phyloP scores from a whole-genome alignment of 2,888 invertebrate species.

The Agriopis aurantiaria region DNA sequence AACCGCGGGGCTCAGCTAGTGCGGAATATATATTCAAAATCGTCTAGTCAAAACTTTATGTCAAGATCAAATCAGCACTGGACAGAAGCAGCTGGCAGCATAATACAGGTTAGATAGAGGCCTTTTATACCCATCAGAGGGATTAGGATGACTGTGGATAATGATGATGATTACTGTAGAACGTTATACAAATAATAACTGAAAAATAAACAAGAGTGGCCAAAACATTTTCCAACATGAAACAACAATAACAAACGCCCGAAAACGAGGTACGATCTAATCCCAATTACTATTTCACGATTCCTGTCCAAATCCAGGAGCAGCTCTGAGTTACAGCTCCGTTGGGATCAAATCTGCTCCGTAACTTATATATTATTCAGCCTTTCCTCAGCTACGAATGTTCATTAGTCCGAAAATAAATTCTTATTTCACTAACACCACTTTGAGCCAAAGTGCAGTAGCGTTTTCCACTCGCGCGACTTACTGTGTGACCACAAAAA shows the following conservation, averaged over 20 bases:
- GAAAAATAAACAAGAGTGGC: not conserved
- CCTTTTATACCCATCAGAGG: no score
- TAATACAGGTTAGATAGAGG: no score
- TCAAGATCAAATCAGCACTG: no score
- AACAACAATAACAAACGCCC: conserved; percentile 55
- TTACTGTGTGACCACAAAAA: not conserved
- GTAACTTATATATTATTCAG: conserved; percentile 79
- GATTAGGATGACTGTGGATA: no score
- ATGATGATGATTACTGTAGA: no score
- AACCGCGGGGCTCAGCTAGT: no score
- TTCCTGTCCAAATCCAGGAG: conserved; percentile 63
- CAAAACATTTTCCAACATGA: conserved; percentile 16
- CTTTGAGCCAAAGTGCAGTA: conserved; percentile 56
- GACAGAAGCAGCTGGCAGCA: no score
- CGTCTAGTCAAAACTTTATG: no score
- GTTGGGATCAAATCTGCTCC: conserved; percentile 71
- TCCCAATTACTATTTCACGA: conserved; percentile 67
- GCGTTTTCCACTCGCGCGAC: not conserved
- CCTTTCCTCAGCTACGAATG: conserved; percentile 80
- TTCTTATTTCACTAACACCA: conserved; percentile 63
- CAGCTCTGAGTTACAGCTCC: conserved; percentile 72
- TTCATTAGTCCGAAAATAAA: conserved; percentile 78
- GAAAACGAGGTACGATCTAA: conserved; percentile 61
- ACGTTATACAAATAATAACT: no score
- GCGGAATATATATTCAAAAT: no score